Base-by-base conservation (phyloP, 2,888 invertebrate genomes). In the Latrodectus elegans region DNA sequence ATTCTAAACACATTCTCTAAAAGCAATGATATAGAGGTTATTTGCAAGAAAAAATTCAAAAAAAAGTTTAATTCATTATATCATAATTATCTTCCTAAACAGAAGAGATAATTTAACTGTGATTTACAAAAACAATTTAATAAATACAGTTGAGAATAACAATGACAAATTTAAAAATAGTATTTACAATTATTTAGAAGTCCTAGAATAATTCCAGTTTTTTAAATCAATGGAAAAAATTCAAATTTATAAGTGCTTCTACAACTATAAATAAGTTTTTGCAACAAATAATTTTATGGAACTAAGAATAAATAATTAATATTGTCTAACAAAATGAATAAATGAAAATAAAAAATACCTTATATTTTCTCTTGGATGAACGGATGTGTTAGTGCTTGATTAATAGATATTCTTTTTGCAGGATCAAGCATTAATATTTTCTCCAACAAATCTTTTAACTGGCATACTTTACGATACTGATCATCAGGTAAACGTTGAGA, bases 301-400 rank as follows among this genome's bases (percentile, higher is more conserved):
- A 38, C 38, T 38, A 38, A 1, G 6, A 38, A 38, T 38, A 38
- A 38, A 38, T 38, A 38, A 38, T 38, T 38, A 38, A 38, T 38
- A 38, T 38, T 38, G 38, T 38, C 38, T 38, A 38, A 38, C 38
- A 38, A 22, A 22, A 22, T 1, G 38, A 38, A 2, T 38, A 38
- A 38, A 38, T 4, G 38, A 0, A 38, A 38, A 38, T 38, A 14
- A 51, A 6, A 55, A 38, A n/a, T 68, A 78, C 83, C 77, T 89
- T 78, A 93, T 93, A 97, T 96, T 94, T 96, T 97, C 92, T 99
- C 99, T 93, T 97, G 96, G 91, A 99, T 98, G 93, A 99, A 99
- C 0, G 97, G 96, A 93, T 99, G 99, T 38, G 96, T 95, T 79
- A 99, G 94, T 65, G 98, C 97, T 92, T 97, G 97, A 93, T 97